These are phyloP conservation scores for Phasianus colchicus DNA, from an alignment of 2,113 vertebrate species.

Conservation along the genomic window DNA sequence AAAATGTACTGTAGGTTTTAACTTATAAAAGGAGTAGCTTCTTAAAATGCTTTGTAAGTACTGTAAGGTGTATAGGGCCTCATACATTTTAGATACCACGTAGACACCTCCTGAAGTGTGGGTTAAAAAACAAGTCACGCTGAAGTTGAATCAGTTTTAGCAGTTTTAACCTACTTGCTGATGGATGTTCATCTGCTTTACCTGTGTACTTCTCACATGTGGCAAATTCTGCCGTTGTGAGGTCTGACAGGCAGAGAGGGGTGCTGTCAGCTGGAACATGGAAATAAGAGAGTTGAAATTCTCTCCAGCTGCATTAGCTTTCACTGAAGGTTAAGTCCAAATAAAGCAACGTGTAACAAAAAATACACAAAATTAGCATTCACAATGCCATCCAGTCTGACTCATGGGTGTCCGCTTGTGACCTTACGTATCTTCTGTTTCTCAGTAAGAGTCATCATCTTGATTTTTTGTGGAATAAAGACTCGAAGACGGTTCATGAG, in stretches of 20 bases:
- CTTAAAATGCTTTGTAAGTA: conserved; percentile 56
- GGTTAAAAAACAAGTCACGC: conserved; percentile 64
- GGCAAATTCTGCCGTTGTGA: not conserved
- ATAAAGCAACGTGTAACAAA: not conserved
- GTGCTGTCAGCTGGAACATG: not conserved
- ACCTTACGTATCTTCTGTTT: not conserved
- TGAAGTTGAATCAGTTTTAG: conserved; percentile 7
- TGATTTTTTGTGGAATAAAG: conserved; percentile 22
- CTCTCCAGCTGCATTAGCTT: not conserved
- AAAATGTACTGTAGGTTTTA: conserved; percentile 54
- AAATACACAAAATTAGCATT: not conserved
- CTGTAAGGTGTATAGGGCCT: not conserved
- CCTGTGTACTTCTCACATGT: not conserved
- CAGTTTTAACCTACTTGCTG: conserved; percentile 8
- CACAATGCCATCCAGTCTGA: not conserved
- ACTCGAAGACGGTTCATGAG: conserved; percentile 37
- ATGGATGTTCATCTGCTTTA: not conserved
- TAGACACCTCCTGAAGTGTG: conserved; percentile 11
- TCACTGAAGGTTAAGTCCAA: not conserved
- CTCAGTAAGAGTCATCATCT: not conserved
- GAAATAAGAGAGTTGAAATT: not conserved
- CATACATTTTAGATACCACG: conserved; percentile 60
- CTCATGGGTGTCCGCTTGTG: not conserved
- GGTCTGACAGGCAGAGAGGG: not conserved
- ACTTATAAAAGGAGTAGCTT: conserved; percentile 58